These are phyloP conservation scores for Ferdinandea cuprea DNA, from an alignment of 2,888 invertebrate species.

Conservation along the genomic window DNA sequence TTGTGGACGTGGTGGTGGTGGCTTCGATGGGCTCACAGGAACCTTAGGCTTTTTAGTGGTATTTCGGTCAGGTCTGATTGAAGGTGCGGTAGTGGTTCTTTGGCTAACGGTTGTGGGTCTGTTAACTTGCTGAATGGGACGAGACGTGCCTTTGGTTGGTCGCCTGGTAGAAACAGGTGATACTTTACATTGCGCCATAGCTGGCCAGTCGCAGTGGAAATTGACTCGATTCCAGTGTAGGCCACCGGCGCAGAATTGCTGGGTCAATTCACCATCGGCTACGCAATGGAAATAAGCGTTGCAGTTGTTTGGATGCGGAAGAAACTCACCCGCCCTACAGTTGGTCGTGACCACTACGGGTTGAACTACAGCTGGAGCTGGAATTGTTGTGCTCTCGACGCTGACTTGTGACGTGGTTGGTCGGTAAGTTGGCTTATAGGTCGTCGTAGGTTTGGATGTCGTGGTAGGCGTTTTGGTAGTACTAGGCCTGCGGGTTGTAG, in stretches of 20 bases:
- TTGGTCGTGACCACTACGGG: conserved; percentile 82
- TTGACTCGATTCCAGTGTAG: conserved; percentile 90
- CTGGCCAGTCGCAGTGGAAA: conserved; percentile 92
- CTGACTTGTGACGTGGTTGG: conserved; percentile 76
- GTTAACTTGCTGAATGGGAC: conserved; percentile 76
- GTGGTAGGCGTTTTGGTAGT: conserved; percentile 80
- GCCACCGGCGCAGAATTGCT: conserved; percentile 90
- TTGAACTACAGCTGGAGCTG: conserved; percentile 83
- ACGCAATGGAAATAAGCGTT: conserved; percentile 91
- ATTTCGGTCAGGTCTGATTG: conserved; percentile 66
- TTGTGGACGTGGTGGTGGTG: conserved; percentile 55
- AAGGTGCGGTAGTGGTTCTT: conserved; percentile 78
- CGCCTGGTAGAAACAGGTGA: conserved; percentile 62
- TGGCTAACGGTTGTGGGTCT: conserved; percentile 78
- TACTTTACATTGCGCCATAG: conserved; percentile 87
- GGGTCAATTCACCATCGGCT: conserved; percentile 86
- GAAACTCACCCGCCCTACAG: conserved; percentile 84
- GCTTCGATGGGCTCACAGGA: conserved; percentile 77
- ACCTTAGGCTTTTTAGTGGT: conserved; percentile 81
- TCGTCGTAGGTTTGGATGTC: conserved; percentile 64
- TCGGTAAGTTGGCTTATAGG: conserved; percentile 45
- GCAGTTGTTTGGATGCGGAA: conserved; percentile 88
- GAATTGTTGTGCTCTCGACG: conserved; percentile 80
- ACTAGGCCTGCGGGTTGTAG: conserved; percentile 77
- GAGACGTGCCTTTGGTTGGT: conserved; percentile 81